Conservation (phyloP, 2,113 vertebrate species). For the Stercorarius parasiticus region DNA sequence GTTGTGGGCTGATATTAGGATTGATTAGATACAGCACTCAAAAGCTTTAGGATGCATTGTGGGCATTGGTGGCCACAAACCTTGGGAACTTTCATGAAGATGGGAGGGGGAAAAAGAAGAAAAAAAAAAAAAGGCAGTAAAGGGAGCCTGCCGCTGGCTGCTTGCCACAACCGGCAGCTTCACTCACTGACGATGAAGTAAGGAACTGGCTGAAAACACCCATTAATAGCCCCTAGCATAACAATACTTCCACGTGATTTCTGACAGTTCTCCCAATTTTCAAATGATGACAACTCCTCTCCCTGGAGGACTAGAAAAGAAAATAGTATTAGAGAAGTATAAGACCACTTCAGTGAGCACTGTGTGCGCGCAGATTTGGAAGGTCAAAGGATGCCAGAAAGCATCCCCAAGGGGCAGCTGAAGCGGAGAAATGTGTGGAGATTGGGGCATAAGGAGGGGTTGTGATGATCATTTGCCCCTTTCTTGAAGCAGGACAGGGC, state of each 20-base stretch:
- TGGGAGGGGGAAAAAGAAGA: neutral
- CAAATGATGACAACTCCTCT: neutral
- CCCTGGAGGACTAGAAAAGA: neutral
- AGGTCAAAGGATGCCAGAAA: neutral
- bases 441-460: neutral
- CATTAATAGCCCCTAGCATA: neutral
- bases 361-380: neutral
- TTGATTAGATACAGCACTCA: neutral
- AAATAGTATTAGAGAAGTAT: neutral
- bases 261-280: neutral
- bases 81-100: neutral
- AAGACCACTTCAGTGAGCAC: neutral
- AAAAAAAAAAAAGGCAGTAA: neutral
- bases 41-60: neutral
- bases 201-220: constrained; percentile 9
- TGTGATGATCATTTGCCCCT: neutral
- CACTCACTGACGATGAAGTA: neutral
- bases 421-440: neutral
- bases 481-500: neutral
- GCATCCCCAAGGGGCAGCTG: neutral
- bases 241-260: neutral
- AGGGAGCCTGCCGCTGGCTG: neutral
- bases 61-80: neutral
- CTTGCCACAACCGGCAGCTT: neutral
- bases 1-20: neutral